Percentiles rank a stretch among this genome's conserved stretches.
These are phyloP conservation scores for Sus cebifrons DNA, from an alignment of 2,797 vertebrate species.

Conservation along the genomic window DNA sequence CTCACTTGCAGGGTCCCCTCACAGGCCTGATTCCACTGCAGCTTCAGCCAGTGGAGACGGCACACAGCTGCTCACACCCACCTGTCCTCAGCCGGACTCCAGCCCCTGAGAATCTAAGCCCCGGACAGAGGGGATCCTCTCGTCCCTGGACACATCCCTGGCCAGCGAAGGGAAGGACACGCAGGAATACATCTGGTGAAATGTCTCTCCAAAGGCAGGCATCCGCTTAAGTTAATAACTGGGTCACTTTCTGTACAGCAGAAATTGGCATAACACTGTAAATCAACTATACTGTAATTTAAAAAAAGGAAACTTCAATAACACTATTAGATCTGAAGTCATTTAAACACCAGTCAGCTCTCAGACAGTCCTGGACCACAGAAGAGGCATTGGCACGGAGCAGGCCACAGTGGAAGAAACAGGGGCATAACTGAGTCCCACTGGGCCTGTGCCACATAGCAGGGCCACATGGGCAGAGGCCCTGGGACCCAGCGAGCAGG, in stretches of 20 bases:
- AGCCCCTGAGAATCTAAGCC: neutral
- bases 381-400: no score
- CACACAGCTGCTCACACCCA: neutral
- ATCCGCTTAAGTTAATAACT: slow-evolving; percentile 74
- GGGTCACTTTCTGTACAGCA: no score
- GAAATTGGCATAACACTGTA: no score
- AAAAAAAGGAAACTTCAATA: slow-evolving; percentile 74
- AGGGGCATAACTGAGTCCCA: no score
- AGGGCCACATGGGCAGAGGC: neutral
- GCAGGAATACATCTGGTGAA: slow-evolving; percentile 45
- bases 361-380: no score
- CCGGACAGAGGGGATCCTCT: neutral
- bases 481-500: no score
- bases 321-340: no score
- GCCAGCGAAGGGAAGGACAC: no score
- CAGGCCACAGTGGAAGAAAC: no score
- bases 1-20: neutral
- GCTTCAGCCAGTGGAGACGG: neutral
- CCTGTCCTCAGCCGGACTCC: neutral
- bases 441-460: no score
- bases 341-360: no score
- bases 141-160: neutral
- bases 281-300: slow-evolving; percentile 45
- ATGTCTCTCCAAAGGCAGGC: slow-evolving; percentile 77
- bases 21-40: neutral